Percentiles rank a stretch among this genome's conserved stretches.
Evolutionary conservation across 2,113 vertebrate species (phyloP).

Genomic region (Syngnathus typhle): DNA sequence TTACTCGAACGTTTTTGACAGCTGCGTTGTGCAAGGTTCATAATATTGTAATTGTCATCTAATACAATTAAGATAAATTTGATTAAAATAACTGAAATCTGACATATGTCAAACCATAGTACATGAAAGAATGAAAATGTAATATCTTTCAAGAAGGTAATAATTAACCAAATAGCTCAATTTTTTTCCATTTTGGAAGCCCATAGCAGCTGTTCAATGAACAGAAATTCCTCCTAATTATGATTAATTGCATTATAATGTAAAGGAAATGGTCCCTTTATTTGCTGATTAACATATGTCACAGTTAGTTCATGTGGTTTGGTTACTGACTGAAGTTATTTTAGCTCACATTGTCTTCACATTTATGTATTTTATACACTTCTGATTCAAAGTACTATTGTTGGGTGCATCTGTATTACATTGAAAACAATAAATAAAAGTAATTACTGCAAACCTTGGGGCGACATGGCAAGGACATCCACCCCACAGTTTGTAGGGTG

Average conservation of each 20-base stretch:
- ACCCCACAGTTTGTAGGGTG: too few species aligned
- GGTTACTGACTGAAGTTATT: neutral
- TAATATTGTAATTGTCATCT: too few species aligned
- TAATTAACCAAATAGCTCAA: neutral
- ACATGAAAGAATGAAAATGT: neutral
- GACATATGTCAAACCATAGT: neutral
- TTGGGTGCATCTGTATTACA: neutral
- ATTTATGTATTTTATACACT: neutral
- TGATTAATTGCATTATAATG: constrained; percentile 20
- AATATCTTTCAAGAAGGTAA: neutral
- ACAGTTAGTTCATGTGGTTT: neutral
- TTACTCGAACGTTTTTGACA: too few species aligned
- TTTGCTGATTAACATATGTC: constrained; percentile 5
- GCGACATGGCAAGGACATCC: too few species aligned
- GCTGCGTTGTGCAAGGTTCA: too few species aligned
- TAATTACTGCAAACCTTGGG: neutral
- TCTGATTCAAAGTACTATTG: neutral
- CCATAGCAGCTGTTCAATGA: constrained; percentile 5
- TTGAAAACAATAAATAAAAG: neutral
- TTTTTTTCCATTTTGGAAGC: neutral
- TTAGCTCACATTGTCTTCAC: neutral
- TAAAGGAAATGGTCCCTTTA: constrained; percentile 8
- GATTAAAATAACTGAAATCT: too few species aligned
- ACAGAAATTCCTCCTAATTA: constrained; percentile 6
- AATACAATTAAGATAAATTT: too few species aligned